phyloP scores from a whole-genome alignment of 2,888 invertebrate species.

The Allacma fusca region DNA sequence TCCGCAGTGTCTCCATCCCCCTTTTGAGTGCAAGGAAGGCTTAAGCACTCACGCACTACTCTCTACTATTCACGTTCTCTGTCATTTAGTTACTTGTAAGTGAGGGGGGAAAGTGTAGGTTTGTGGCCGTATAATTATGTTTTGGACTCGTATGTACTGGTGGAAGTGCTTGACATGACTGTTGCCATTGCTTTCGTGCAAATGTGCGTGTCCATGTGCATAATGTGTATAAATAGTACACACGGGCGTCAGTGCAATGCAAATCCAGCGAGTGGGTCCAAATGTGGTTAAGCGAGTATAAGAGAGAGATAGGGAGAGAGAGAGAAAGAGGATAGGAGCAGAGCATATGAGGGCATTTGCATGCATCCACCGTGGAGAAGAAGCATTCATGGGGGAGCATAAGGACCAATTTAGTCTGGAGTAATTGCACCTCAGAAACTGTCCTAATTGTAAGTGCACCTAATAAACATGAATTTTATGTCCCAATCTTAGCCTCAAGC shows the following conservation, averaged over 20 bases:
- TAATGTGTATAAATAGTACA: constrained; percentile 2
- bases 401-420: constrained; percentile 22
- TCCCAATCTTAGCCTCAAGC: neutral
- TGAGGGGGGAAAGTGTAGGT: neutral
- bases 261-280: neutral
- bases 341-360: constrained; percentile 21
- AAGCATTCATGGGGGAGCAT: neutral
- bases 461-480: constrained; percentile 12
- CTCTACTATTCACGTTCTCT: no score
- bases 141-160: neutral
- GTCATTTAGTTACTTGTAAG: no score
- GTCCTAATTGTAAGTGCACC: neutral
- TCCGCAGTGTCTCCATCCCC: no score
- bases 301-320: neutral
- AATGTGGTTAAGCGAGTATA: neutral
- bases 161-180: neutral
- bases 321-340: neutral
- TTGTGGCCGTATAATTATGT: neutral
- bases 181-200: neutral
- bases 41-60: no score
- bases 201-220: constrained; percentile 16
- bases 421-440: constrained; percentile 28
- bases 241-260: neutral
- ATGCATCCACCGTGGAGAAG: constrained; percentile 23
- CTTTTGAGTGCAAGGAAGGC: no score